A percentile compares a stretch with the other conserved stretches of the same genome.
Evolutionary conservation across 2,113 vertebrate species (phyloP).

Genomic region (Chamaetylas fuelleborni): DNA sequence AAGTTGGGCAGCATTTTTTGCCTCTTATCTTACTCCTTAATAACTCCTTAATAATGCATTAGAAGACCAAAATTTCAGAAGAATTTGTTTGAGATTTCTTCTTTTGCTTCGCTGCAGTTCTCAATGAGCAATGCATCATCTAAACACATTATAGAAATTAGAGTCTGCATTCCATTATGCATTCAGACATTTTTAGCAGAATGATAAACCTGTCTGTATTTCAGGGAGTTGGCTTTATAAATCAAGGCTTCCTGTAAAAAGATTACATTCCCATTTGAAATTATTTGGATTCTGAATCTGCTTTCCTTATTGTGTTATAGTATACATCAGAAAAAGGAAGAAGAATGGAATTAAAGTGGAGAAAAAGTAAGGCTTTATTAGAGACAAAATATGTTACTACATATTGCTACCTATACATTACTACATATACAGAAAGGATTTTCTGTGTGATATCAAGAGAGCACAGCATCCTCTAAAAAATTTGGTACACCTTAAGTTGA

Average conservation of each 20-base stretch:
- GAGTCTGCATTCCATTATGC: conserved; percentile 68
- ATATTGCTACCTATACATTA: no score
- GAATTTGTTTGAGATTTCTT: conserved; percentile 52
- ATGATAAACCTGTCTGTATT: conserved; percentile 72
- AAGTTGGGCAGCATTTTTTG: conserved; percentile 21
- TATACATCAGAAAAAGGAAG: conserved; percentile 1
- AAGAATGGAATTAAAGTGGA: neutral
- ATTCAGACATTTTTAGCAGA: conserved; percentile 73
- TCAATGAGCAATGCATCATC: conserved; percentile 69
- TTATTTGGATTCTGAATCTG: conserved; percentile 60
- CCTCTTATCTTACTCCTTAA: conserved; percentile 8
- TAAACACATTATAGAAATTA: conserved; percentile 74
- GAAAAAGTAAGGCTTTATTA: neutral
- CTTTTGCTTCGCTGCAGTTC: conserved; percentile 54
- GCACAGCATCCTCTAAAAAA: neutral
- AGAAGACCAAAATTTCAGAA: conserved; percentile 44
- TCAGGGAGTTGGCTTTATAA: conserved; percentile 70
- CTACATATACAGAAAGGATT: no score
- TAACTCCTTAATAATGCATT: conserved; percentile 66
- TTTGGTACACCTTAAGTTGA: no score
- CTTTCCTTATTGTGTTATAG: neutral
- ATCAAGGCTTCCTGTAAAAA: conserved; percentile 67
- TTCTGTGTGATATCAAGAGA: neutral
- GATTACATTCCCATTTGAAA: conserved; percentile 59
- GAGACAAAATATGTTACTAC: neutral